These are phyloP conservation scores for Gari tellinella DNA, from an alignment of 2,888 invertebrate species.

Conservation along the genomic window DNA sequence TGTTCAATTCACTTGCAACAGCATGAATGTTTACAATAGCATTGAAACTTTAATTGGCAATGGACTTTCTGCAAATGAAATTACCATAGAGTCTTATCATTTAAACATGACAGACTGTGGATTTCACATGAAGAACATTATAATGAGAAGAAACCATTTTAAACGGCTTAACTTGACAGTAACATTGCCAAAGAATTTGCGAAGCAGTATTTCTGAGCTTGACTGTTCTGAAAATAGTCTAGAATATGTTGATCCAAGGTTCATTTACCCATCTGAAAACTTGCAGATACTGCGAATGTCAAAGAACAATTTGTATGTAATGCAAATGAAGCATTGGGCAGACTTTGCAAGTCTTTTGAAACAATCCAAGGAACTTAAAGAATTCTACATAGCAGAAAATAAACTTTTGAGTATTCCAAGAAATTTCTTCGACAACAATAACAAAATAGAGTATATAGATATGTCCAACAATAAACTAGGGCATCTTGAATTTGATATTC, in stretches of 20 bases:
- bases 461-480: slow-evolving; percentile 7
- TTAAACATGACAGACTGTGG: background rate
- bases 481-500: slow-evolving; percentile 8
- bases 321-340: background rate
- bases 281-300: slow-evolving; percentile 10
- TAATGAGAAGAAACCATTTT: slow-evolving; percentile 7
- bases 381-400: slow-evolving; percentile 12
- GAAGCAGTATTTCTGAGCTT: background rate
- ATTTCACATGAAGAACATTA: slow-evolving; percentile 7
- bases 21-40: no score
- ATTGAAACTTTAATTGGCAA: slow-evolving; percentile 1
- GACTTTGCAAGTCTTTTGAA: slow-evolving; percentile 10
- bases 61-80: background rate
- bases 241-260: slow-evolving; percentile 13
- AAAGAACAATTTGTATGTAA: slow-evolving; percentile 3
- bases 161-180: slow-evolving; percentile 6
- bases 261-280: background rate
- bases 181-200: background rate
- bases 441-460: background rate
- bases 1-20: background rate
- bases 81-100: background rate
- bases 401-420: slow-evolving; percentile 1
- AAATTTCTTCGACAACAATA: slow-evolving; percentile 14
- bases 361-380: background rate
- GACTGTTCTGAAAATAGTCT: slow-evolving; percentile 15